A percentile compares a stretch with the other conserved stretches of the same genome.
phyloP scores from a whole-genome alignment of 1,140 invertebrate species.

The Trichonephila clavipes region DNA sequence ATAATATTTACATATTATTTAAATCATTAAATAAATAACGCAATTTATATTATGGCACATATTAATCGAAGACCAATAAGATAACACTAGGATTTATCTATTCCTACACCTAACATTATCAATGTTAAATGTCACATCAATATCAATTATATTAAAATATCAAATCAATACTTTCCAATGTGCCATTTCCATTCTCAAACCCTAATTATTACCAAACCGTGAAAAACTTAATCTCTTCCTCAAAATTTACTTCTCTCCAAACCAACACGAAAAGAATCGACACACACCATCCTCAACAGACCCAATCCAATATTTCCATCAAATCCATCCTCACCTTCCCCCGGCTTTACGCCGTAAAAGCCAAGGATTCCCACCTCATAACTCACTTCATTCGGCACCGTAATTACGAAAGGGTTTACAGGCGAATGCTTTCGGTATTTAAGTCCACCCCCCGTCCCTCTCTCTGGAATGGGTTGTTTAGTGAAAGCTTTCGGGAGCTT shows the following conservation, averaged over 20 bases:
- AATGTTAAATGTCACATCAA: no score
- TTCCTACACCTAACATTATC: no score
- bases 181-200: no score
- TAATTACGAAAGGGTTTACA: conserved; percentile 63
- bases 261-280: background rate
- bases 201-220: no score
- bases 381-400: conserved; percentile 43
- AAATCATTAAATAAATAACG: no score
- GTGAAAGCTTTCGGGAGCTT: background rate
- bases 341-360: background rate
- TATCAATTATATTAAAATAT: no score
- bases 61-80: no score
- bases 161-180: no score
- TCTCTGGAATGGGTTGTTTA: background rate
- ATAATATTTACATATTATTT: no score
- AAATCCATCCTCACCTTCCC: background rate
- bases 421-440: conserved; percentile 14
- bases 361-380: conserved; percentile 44
- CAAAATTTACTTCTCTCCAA: background rate
- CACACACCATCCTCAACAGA: background rate
- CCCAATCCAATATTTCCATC: background rate
- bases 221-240: background rate
- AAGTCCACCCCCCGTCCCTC: background rate
- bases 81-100: no score
- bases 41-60: no score